phyloP scores from a whole-genome alignment of 2,113 vertebrate species.

The Potamarius usumacintae region DNA sequence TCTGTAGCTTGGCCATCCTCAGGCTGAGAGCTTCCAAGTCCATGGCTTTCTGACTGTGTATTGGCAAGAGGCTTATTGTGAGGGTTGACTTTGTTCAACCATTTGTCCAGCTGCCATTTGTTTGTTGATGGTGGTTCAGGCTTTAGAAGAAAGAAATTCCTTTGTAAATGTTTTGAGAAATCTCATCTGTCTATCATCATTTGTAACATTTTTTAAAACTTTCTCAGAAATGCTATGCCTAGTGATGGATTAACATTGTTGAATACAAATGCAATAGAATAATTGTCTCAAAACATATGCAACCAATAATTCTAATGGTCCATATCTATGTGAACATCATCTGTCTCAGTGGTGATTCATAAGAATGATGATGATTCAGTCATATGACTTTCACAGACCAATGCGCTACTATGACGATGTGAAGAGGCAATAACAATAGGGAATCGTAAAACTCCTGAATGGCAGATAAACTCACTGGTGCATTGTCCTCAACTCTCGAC shows the following conservation, averaged over 20 bases:
- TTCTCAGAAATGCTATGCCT: background rate
- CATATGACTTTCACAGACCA: slow-evolving; percentile 57
- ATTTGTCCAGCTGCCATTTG: slow-evolving; percentile 85
- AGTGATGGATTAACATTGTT: background rate
- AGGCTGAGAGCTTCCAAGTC: slow-evolving; percentile 70
- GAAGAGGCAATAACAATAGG: slow-evolving; percentile 49
- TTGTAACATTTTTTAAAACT: background rate
- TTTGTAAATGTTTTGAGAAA: background rate
- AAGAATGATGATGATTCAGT: slow-evolving; percentile 55
- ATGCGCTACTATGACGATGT: slow-evolving; percentile 30
- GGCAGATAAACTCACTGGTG: slow-evolving; percentile 41
- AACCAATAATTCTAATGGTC: slow-evolving; percentile 30
- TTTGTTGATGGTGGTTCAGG: slow-evolving; percentile 71
- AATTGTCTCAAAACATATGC: slow-evolving; percentile 11
- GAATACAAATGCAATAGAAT: background rate
- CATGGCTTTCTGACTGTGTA: slow-evolving; percentile 83
- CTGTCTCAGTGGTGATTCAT: slow-evolving; percentile 39
- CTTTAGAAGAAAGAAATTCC: slow-evolving; percentile 57
- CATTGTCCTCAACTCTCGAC: slow-evolving; percentile 28
- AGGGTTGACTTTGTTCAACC: slow-evolving; percentile 90
- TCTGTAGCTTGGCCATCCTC: slow-evolving; percentile 72
- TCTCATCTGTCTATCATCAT: background rate
- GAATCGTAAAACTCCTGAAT: slow-evolving; percentile 49
- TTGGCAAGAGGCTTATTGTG: slow-evolving; percentile 90
- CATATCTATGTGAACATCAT: slow-evolving; percentile 36